These are phyloP conservation scores for Oxyura jamaicensis DNA, from an alignment of 2,113 vertebrate species.

Conservation along the genomic window DNA sequence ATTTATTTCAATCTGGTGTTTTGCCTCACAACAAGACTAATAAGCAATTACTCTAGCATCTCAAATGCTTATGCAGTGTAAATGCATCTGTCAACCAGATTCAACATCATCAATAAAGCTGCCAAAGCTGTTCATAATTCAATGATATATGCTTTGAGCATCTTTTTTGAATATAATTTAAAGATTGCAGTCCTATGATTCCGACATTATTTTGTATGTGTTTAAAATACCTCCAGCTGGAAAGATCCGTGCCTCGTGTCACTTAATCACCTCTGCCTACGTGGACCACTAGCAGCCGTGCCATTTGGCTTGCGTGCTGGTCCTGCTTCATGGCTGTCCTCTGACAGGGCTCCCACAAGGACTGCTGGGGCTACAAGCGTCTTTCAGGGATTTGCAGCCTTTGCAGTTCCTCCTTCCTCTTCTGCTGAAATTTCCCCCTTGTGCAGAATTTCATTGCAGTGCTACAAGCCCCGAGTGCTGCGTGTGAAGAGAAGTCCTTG, in stretches of 20 bases:
- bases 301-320: neutral
- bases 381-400: neutral
- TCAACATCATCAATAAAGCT: conserved; percentile 79
- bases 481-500: accelerated
- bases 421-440: neutral
- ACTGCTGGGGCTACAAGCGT: neutral
- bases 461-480: accelerated
- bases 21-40: conserved; percentile 78
- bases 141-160: conserved; percentile 74
- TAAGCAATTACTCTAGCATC: conserved; percentile 78
- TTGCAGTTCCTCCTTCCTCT: neutral
- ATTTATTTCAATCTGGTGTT: conserved; percentile 79
- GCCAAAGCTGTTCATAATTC: conserved; percentile 76
- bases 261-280: neutral
- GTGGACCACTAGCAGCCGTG: neutral
- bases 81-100: conserved; percentile 78
- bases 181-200: conserved; percentile 69
- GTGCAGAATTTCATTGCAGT: accelerated
- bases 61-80: conserved; percentile 76
- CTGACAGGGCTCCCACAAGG: neutral
- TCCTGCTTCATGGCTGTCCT: neutral
- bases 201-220: conserved; percentile 7
- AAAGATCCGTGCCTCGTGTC: neutral
- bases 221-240: conserved; percentile 68
- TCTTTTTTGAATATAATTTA: conserved; percentile 74